A percentile compares a stretch with the other conserved stretches of the same genome.
These are phyloP conservation scores for Esox masquinongy DNA, from an alignment of 2,797 vertebrate genomes.

Conservation along the genomic window DNA sequence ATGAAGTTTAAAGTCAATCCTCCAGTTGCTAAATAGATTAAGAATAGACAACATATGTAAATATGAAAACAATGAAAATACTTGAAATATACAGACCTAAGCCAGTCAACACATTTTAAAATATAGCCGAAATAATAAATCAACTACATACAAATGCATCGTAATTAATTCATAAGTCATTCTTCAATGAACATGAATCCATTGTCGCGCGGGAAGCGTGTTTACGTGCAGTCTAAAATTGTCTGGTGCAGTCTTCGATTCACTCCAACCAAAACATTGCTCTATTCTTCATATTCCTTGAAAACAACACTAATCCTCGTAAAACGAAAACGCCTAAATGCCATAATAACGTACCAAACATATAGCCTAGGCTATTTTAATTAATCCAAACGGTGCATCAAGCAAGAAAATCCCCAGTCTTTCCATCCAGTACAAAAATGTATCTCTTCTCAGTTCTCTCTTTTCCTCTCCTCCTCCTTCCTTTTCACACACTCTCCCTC, in stretches of 20 bases:
- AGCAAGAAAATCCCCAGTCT: conserved; percentile 56
- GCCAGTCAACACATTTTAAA: conserved; percentile 19
- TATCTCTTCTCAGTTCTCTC: conserved; percentile 69
- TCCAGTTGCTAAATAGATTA: neutral
- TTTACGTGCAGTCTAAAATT: conserved; percentile 14
- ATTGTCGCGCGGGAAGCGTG: neutral
- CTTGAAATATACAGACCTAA: neutral
- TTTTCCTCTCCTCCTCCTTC: conserved; percentile 44
- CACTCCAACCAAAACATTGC: neutral
- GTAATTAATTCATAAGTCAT: neutral
- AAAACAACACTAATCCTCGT: conserved; percentile 6
- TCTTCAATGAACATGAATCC: conserved; percentile 13
- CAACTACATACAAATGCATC: neutral
- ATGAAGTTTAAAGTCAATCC: neutral
- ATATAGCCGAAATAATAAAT: conserved; percentile 10
- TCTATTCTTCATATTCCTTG: conserved; percentile 6
- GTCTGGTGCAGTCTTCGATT: conserved; percentile 8
- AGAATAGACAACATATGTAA: neutral
- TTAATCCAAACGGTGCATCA: conserved; percentile 66
- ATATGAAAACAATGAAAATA: neutral
- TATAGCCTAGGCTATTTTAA: conserved; percentile 31
- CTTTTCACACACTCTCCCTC: conserved; percentile 43
- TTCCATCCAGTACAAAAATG: conserved; percentile 69
- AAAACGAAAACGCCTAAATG: conserved; percentile 21
- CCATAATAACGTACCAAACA: conserved; percentile 33